A percentile compares a stretch with the other conserved stretches of the same genome.
phyloP scores from a whole-genome alignment of 2,888 invertebrate species.

The Nycteola revayana region DNA sequence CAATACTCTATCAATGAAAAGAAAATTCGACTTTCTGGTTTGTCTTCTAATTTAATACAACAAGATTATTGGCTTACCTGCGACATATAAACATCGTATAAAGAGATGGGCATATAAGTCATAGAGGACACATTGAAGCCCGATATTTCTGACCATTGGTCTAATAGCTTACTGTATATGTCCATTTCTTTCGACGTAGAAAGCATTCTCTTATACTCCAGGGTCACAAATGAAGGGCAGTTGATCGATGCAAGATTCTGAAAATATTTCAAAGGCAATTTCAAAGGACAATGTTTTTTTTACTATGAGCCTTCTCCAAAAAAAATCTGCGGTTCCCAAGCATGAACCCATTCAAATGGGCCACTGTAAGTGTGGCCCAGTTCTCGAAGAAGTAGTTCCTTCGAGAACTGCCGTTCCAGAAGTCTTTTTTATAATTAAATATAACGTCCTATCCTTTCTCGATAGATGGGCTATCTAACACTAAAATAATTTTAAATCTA shows the following conservation, averaged over 20 bases:
- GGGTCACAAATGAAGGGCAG: constrained; percentile 29
- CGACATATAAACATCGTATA: neutral
- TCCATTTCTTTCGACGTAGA: neutral
- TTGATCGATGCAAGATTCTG: constrained; percentile 38
- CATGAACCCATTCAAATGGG: neutral
- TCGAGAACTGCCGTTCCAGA: no score
- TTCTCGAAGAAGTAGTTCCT: no score
- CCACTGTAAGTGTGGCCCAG: no score
- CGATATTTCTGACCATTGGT: neutral
- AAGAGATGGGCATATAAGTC: neutral
- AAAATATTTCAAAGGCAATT: neutral
- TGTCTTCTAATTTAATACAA: no score
- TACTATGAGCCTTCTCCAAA: no score
- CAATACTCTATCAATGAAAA: no score
- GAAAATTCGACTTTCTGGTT: no score
- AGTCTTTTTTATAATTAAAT: no score
- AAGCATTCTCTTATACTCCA: neutral
- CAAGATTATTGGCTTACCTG: neutral
- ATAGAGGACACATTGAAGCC: neutral
- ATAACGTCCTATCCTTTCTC: neutral
- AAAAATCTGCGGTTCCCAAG: neutral
- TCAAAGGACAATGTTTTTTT: no score
- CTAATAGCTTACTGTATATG: neutral
- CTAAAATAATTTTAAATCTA: no score
- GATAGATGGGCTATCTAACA: no score